Evolutionary conservation across 2,797 vertebrate genomes (phyloP).

Genomic region (Silurus lanzhouensis): DNA sequence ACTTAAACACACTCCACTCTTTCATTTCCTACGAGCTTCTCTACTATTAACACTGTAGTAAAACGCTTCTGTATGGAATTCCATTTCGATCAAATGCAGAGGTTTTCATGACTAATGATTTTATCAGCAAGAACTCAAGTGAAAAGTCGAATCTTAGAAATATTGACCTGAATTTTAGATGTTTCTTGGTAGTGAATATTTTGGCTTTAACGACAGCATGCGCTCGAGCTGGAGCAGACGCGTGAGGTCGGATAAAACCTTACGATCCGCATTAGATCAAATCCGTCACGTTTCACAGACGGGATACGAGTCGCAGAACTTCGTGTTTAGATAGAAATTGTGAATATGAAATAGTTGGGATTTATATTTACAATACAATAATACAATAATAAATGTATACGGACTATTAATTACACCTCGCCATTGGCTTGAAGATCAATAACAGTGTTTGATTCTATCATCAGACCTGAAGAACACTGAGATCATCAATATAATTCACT

Average conservation of each 20-base stretch:
- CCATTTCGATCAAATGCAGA: not conserved
- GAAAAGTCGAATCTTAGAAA: too few relatives aligned
- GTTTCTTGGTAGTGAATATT: not conserved
- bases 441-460: not conserved
- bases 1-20: not conserved
- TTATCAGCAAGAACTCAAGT: too few relatives aligned
- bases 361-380: too few relatives aligned
- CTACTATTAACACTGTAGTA: not conserved
- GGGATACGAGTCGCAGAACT: too few relatives aligned
- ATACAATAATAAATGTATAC: too few relatives aligned
- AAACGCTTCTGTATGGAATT: too few relatives aligned
- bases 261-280: not conserved
- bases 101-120: not conserved
- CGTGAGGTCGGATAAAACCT: not conserved
- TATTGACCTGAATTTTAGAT: not conserved
- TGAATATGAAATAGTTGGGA: not conserved
- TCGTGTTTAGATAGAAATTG: not conserved
- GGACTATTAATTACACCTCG: too few relatives aligned
- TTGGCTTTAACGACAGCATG: not conserved
- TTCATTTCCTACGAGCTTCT: not conserved
- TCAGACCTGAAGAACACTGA: not conserved
- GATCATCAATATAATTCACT: not conserved
- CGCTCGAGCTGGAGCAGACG: not conserved
- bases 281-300: not conserved
- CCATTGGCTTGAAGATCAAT: not conserved